These are phyloP conservation scores for Ryuthela nishihirai DNA, from an alignment of 2,888 invertebrate genomes.

Conservation along the genomic window DNA sequence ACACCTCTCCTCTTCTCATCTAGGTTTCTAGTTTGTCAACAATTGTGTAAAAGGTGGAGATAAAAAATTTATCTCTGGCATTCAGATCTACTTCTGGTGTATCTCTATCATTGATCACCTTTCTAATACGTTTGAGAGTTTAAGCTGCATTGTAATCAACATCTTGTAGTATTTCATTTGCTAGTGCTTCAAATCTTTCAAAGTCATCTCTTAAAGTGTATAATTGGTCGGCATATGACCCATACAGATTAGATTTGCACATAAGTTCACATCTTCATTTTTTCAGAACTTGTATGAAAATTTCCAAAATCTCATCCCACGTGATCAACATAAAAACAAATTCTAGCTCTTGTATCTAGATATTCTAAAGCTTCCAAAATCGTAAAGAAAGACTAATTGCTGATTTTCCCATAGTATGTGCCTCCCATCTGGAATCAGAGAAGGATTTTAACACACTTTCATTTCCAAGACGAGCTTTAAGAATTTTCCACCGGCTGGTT, in stretches of 20 bases:
- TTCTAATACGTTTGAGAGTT: neutral
- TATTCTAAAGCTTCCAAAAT: neutral
- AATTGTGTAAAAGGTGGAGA: neutral
- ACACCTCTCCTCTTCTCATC: neutral
- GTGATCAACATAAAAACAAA: no score
- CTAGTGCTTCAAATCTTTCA: neutral
- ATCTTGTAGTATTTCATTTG: slow-evolving; percentile 5
- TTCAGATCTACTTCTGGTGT: slow-evolving; percentile 1
- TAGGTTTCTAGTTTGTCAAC: neutral
- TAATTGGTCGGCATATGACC: no score
- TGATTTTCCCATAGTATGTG: slow-evolving; percentile 1
- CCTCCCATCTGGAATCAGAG: slow-evolving; percentile 2
- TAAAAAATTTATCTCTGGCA: slow-evolving; percentile 1
- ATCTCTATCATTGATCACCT: neutral
- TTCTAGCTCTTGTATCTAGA: neutral
- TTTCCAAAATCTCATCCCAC: neutral
- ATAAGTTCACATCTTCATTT: slow-evolving; percentile 1
- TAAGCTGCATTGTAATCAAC: neutral
- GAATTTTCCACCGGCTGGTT: neutral
- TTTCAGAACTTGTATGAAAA: neutral
- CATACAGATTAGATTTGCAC: neutral
- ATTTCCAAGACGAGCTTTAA: neutral
- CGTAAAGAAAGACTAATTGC: neutral
- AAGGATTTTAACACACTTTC: neutral
- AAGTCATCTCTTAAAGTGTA: neutral